phyloP scores from a whole-genome alignment of 2,797 vertebrate genomes.

The Ptychobarbus kaznakovi region DNA sequence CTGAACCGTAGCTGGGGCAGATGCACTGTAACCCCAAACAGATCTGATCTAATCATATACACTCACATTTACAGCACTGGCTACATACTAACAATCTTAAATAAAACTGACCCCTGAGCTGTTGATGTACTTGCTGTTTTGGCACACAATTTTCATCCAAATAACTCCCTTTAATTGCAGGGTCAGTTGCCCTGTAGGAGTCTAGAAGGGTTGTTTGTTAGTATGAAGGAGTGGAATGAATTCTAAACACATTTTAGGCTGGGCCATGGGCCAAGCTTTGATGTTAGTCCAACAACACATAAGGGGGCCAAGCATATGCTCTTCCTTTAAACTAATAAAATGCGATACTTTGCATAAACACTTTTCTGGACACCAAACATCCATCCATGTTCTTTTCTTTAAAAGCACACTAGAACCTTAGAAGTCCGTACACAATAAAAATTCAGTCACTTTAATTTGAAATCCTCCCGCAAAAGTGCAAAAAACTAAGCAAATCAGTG shows the following conservation, averaged over 20 bases:
- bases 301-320: constrained; percentile 65
- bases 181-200: constrained; percentile 3
- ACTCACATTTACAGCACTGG: neutral
- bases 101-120: constrained; percentile 15
- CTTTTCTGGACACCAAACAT: constrained; percentile 59
- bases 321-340: constrained; percentile 67
- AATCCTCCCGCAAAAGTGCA: constrained; percentile 52
- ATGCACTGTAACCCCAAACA: constrained; percentile 12
- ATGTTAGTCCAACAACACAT: constrained; percentile 71
- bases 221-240: constrained; percentile 6
- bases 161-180: neutral
- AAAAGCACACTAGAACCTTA: constrained; percentile 64
- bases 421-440: constrained; percentile 65
- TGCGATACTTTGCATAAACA: constrained; percentile 54
- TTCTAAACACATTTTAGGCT: constrained; percentile 56
- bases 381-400: constrained; percentile 65
- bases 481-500: constrained; percentile 53
- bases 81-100: neutral
- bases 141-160: neutral
- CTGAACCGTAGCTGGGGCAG: constrained; percentile 9
- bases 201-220: neutral
- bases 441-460: constrained; percentile 60
- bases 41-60: constrained; percentile 3
- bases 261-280: constrained; percentile 67
- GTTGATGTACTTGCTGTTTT: constrained; percentile 13